These are phyloP conservation scores for Crypturellus tataupa DNA, from an alignment of 2,797 vertebrate genomes.

Conservation along the genomic window DNA sequence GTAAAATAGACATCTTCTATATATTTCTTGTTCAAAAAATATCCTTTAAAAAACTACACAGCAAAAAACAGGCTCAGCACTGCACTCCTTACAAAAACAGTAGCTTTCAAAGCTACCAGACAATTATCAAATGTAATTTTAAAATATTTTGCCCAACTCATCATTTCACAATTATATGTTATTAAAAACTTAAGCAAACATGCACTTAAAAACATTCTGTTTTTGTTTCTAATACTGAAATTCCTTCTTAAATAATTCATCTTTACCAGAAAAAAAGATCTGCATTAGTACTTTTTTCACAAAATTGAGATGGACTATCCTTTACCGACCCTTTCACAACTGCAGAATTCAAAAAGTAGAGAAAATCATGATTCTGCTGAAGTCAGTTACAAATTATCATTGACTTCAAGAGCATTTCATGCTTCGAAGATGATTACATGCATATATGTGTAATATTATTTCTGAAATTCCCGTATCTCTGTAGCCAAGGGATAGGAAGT, in stretches of 20 bases:
- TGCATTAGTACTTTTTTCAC: neutral
- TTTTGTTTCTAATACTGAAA: neutral
- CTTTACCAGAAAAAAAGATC: neutral
- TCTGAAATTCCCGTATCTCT: neutral
- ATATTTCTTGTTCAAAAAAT: neutral
- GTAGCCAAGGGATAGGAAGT: neutral
- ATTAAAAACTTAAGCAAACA: neutral
- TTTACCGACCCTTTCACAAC: neutral
- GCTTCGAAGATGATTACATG: neutral
- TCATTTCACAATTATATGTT: neutral
- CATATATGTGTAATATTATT: neutral
- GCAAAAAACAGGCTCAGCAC: neutral
- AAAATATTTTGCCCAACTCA: neutral
- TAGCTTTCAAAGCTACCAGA: neutral
- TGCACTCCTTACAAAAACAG: neutral
- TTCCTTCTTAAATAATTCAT: neutral
- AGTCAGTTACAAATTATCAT: neutral
- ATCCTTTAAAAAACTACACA: neutral
- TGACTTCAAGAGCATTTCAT: neutral
- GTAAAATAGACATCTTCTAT: neutral
- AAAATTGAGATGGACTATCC: neutral
- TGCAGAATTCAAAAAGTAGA: neutral
- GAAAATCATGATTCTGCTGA: neutral
- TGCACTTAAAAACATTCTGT: neutral
- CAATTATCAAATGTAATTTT: neutral